Evolutionary conservation across 1,140 invertebrate genomes (phyloP), one percentile per base, ranked within the genome.

Genomic region (Helicoverpa armigera): DNA sequence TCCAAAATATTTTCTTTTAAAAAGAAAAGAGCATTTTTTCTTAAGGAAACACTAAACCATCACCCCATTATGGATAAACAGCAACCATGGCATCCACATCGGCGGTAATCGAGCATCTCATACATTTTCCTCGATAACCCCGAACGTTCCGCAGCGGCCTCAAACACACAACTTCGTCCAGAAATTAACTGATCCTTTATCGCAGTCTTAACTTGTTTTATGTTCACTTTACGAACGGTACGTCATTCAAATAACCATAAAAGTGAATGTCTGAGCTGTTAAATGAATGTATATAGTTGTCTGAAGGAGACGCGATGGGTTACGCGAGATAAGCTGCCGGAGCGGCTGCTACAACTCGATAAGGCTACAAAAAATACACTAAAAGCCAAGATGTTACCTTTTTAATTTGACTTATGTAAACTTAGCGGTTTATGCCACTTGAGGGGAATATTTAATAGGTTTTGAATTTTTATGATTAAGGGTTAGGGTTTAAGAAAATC

Each of bases 201-300:
- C 73, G 65, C 53, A 10, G 54, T 13, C 29, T 51, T 54, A 54
- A 70, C 63, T 65, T 81, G 65, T 81, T 78, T 73, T 73, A 78
- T 56, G 75, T 53, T 18, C 13, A 35, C 51, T 60, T 82, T 77
- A 77, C 77, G 67, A 78, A 78, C 48, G 65, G 23, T 14, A 18
- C 18, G 58, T 78, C 80, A 78, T 82, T 81, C 76, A 81, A 81
- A 84, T 70, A 73, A 72, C 79, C 53, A 79, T 84, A 81, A 84
- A 84, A 79, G 53, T 73, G 76, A 74, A 81, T 76, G 79, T 63
- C 43, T 61, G 70, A 60, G 76, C 54, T 56, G 56, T 73, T 73
- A 61, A 73, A 53, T 76, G 67, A 79, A 81, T 79, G 76, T 81
- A 79, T 75, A 81, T 81, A 76, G 82, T 79, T 63, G 51, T 16